A percentile compares a stretch with the other conserved stretches of the same genome.
These are phyloP conservation scores for Limosa lapponica DNA, from an alignment of 2,797 vertebrate species.

Conservation along the genomic window DNA sequence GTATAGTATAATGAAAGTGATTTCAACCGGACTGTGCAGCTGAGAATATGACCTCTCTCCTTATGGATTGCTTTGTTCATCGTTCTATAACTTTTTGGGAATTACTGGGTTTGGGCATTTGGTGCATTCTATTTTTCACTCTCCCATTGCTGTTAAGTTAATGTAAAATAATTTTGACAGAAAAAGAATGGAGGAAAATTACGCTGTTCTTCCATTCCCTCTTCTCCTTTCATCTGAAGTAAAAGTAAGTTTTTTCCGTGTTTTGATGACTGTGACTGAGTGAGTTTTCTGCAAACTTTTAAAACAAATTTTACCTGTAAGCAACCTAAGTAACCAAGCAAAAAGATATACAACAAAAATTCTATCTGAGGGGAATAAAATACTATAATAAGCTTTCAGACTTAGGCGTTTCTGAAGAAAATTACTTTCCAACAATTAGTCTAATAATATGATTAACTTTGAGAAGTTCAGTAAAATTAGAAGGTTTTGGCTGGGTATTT, in stretches of 20 bases:
- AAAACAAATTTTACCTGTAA: neutral
- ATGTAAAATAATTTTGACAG: neutral
- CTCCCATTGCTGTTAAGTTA: neutral
- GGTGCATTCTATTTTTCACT: neutral
- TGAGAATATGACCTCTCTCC: neutral
- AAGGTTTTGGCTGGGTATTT: accelerated
- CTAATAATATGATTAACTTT: neutral
- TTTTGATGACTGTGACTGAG: neutral
- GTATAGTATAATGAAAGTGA: neutral
- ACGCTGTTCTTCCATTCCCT: neutral
- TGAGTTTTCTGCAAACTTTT: neutral
- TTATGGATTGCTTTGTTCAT: neutral
- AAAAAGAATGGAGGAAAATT: neutral
- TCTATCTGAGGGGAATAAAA: neutral
- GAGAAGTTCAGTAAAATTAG: neutral
- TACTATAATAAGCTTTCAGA: neutral
- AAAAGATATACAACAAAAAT: neutral
- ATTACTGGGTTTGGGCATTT: neutral
- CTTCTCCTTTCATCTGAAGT: neutral
- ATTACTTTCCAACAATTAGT: neutral
- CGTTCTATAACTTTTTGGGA: neutral
- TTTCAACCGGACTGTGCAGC: neutral
- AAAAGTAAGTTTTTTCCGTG: neutral
- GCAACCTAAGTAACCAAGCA: neutral
- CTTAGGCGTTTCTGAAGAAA: neutral